A percentile compares a stretch with the other conserved stretches of the same genome.
Conservation (phyloP, 2,113 vertebrate species). For the Capreolus pygargus region DNA sequence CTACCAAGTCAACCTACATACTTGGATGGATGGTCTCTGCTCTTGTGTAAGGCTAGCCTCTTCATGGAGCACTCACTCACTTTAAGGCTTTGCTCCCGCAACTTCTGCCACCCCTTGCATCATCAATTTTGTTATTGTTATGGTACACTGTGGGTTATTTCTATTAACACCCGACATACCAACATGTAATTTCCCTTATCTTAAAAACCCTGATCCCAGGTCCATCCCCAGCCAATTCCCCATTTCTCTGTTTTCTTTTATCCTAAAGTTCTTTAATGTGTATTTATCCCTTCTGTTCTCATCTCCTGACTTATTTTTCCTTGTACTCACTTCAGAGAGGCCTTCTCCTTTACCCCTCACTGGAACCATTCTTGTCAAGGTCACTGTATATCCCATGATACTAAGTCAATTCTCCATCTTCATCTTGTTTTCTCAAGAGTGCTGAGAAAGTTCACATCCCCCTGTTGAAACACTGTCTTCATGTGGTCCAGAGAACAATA, state of each 20-base stretch:
- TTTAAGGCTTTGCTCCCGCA: background rate
- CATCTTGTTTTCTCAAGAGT: background rate
- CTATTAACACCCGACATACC: background rate
- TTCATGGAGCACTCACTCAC: background rate
- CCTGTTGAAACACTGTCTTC: background rate
- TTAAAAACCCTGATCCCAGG: background rate
- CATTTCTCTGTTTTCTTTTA: slow-evolving; percentile 18
- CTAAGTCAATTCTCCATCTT: background rate
- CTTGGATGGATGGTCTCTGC: background rate
- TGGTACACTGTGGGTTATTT: background rate
- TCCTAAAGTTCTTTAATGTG: background rate
- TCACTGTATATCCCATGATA: background rate
- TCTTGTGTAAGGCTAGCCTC: background rate
- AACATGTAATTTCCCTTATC: background rate
- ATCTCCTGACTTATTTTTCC: background rate
- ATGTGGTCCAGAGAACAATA: background rate
- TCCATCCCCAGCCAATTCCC: background rate
- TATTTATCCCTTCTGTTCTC: background rate
- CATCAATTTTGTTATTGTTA: background rate
- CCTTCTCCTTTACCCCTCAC: background rate
- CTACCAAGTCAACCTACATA: background rate
- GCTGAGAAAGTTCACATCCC: background rate
- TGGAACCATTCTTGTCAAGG: background rate
- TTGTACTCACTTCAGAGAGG: background rate
- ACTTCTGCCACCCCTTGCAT: too few species aligned